These are phyloP conservation scores for Pleuronectes platessa DNA, from an alignment of 2,113 vertebrate species.

Conservation along the genomic window DNA sequence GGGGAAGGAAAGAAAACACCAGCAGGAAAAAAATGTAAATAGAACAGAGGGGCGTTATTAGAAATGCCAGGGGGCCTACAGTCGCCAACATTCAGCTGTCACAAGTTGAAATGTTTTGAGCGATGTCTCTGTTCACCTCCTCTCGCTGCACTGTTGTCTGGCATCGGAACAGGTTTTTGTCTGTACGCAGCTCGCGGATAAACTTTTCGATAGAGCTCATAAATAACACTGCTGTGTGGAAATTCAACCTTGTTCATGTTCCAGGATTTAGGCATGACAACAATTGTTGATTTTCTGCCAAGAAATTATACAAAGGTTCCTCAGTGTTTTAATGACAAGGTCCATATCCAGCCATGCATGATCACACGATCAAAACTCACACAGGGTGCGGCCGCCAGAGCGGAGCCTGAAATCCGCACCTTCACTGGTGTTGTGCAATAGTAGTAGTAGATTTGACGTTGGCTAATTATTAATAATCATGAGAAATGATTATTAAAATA, in stretches of 20 bases:
- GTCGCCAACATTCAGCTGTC: constrained; percentile 57
- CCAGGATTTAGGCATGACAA: constrained; percentile 34
- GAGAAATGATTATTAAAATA: no score
- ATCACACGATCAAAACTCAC: constrained; percentile 20
- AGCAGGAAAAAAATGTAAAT: constrained; percentile 48
- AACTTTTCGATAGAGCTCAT: constrained; percentile 36
- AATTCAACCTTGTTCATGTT: constrained; percentile 29
- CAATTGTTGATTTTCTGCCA: constrained; percentile 38
- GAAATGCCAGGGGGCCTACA: constrained; percentile 47
- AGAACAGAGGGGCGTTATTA: constrained; percentile 55
- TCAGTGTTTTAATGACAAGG: constrained; percentile 43
- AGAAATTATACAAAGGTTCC: constrained; percentile 45
- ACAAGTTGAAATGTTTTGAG: constrained; percentile 56
- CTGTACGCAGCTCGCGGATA: neutral
- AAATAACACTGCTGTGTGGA: constrained; percentile 35
- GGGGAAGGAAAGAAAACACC: constrained; percentile 41
- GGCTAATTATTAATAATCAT: no score
- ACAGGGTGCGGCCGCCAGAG: constrained; percentile 15
- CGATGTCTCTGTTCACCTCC: constrained; percentile 51
- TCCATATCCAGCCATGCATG: constrained; percentile 35
- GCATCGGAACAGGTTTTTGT: constrained; percentile 32
- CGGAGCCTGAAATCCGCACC: constrained; percentile 35
- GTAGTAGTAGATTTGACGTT: no score
- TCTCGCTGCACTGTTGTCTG: constrained; percentile 17
- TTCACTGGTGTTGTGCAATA: no score